phyloP scores from a whole-genome alignment of 2,888 invertebrate genomes.

The Griposia aprilina region DNA sequence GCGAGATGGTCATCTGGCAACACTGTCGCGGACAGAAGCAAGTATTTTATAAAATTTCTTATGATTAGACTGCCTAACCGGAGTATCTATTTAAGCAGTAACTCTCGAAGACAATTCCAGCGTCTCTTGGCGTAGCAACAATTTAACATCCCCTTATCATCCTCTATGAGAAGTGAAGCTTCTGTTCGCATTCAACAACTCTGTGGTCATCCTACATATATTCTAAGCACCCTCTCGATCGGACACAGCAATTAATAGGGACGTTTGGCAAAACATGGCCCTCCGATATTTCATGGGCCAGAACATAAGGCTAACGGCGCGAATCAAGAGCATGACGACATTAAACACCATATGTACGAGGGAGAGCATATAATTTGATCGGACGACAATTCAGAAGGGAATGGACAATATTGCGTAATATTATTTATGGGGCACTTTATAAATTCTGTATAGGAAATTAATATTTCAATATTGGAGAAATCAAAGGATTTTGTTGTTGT shows the following conservation, averaged over 20 bases:
- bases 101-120: neutral
- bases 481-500: too few relatives aligned
- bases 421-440: slow-evolving; percentile 35
- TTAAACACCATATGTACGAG: slow-evolving; percentile 64
- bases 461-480: neutral
- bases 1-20: too few relatives aligned
- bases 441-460: slow-evolving; percentile 19
- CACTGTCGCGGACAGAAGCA: neutral
- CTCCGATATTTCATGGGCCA: slow-evolving; percentile 75
- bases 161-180: slow-evolving; percentile 20
- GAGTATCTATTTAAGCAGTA: neutral
- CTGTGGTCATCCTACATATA: slow-evolving; percentile 53
- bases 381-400: slow-evolving; percentile 48
- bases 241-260: slow-evolving; percentile 67
- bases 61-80: neutral
- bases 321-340: slow-evolving; percentile 64
- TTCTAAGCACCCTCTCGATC: slow-evolving; percentile 58
- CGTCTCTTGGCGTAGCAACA: neutral
- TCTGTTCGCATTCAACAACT: slow-evolving; percentile 27
- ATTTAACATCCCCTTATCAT: slow-evolving; percentile 7
- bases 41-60: neutral
- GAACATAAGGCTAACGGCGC: slow-evolving; percentile 66
- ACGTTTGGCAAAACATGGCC: slow-evolving; percentile 70
- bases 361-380: slow-evolving; percentile 64
- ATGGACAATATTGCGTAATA: slow-evolving; percentile 46